Evolutionary conservation across 2,888 invertebrate species (phyloP).

Genomic region (Pheosia tremula): DNA sequence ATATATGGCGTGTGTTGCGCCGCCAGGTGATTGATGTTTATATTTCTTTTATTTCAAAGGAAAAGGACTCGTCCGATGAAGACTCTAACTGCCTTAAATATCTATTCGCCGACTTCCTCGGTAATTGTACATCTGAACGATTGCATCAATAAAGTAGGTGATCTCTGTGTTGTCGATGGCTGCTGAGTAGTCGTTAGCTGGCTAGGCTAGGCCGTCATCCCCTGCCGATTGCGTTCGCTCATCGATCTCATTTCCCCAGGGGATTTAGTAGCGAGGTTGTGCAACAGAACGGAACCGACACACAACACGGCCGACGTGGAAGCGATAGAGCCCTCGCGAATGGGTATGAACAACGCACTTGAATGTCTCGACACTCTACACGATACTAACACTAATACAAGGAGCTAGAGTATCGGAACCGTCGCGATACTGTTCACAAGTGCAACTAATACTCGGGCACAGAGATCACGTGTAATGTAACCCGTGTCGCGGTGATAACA

Average conservation of each 20-base stretch:
- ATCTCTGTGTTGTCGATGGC: constrained; percentile 72
- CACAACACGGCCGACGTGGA: constrained; percentile 17
- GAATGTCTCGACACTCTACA: constrained; percentile 18
- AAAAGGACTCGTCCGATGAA: constrained; percentile 78
- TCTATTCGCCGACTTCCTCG: constrained; percentile 87
- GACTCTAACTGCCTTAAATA: constrained; percentile 89
- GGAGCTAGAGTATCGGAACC: constrained; percentile 4
- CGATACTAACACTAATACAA: constrained; percentile 27
- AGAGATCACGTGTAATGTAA: constrained; percentile 59
- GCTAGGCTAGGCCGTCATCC: constrained; percentile 13
- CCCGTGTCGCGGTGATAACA: constrained; percentile 42
- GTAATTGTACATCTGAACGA: constrained; percentile 72
- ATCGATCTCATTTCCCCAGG: constrained; percentile 66
- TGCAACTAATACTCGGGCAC: constrained; percentile 46
- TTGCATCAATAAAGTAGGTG: constrained; percentile 65
- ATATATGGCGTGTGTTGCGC: constrained; percentile 26
- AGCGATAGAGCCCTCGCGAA: constrained; percentile 13
- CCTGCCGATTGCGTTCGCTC: constrained; percentile 30
- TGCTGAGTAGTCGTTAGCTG: constrained; percentile 55
- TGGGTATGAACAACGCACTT: constrained; percentile 25
- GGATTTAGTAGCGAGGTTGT: constrained; percentile 67
- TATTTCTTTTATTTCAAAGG: constrained; percentile 74
- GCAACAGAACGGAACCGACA: constrained; percentile 48
- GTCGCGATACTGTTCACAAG: constrained; percentile 2
- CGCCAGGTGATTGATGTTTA: constrained; percentile 56